Evolutionary conservation across 2,113 vertebrate genomes (phyloP).

Genomic region (Anarhynchus alexandrinus): DNA sequence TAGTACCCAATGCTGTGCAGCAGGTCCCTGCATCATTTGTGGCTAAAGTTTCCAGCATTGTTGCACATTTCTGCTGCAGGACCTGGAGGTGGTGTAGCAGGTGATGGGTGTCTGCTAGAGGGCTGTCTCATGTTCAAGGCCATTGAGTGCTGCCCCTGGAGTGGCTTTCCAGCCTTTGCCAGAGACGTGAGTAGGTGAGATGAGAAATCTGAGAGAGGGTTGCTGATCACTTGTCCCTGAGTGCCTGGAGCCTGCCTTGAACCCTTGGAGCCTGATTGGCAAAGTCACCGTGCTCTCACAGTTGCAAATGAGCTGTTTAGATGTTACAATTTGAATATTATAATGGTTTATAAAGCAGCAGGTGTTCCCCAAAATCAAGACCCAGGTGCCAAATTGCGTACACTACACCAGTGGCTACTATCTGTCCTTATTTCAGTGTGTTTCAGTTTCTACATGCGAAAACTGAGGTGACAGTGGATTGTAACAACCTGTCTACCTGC

Average conservation of each 20-base stretch:
- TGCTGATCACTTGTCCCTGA: rapidly evolving
- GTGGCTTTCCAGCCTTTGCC: not conserved
- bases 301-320: not conserved
- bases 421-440: not conserved
- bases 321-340: not conserved
- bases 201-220: not conserved
- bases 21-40: not conserved
- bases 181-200: rapidly evolving
- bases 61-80: not conserved
- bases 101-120: not conserved
- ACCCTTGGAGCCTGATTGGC: not conserved
- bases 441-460: not conserved
- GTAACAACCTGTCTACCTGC: not conserved
- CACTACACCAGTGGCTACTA: rapidly evolving
- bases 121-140: not conserved
- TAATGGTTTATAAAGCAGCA: not conserved
- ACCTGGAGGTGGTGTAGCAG: not conserved
- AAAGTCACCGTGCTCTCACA: not conserved
- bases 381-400: not conserved
- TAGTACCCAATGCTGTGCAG: no score
- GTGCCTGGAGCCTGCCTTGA: not conserved
- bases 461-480: not conserved
- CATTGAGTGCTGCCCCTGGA: not conserved
- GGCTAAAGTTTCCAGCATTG: not conserved
- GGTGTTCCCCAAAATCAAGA: not conserved